These are phyloP conservation scores for Manis crassicaudata DNA, from an alignment of 2,797 vertebrate species.

Conservation along the genomic window DNA sequence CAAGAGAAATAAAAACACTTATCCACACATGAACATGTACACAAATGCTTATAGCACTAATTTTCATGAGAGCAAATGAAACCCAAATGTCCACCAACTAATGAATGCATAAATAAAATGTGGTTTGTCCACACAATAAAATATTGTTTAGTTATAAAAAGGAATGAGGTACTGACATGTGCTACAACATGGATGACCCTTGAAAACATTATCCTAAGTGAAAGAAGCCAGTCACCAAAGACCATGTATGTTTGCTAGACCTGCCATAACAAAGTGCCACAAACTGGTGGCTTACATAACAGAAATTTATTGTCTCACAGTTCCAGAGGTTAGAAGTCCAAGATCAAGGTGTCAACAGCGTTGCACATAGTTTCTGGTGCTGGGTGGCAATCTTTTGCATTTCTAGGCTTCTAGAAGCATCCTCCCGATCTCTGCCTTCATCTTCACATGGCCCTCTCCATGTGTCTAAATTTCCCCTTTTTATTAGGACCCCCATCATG, in stretches of 20 bases:
- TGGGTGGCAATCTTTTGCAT: background rate
- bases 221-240: background rate
- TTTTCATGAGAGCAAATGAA: background rate
- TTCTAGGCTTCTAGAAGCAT: background rate
- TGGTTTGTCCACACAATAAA: background rate
- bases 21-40: background rate
- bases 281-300: background rate
- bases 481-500: background rate
- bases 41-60: background rate
- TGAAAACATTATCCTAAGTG: background rate
- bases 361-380: background rate
- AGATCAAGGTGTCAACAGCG: background rate
- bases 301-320: background rate
- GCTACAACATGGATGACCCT: background rate
- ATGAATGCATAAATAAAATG: background rate
- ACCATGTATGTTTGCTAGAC: background rate
- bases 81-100: background rate
- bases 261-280: background rate
- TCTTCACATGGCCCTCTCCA: background rate
- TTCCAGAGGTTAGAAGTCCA: background rate
- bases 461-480: background rate
- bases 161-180: background rate
- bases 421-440: background rate
- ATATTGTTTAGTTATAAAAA: background rate
- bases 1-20: background rate